Percentiles rank a stretch among this genome's conserved stretches.
phyloP scores from a whole-genome alignment of 2,888 invertebrate genomes.

The Mythimna pallens region DNA sequence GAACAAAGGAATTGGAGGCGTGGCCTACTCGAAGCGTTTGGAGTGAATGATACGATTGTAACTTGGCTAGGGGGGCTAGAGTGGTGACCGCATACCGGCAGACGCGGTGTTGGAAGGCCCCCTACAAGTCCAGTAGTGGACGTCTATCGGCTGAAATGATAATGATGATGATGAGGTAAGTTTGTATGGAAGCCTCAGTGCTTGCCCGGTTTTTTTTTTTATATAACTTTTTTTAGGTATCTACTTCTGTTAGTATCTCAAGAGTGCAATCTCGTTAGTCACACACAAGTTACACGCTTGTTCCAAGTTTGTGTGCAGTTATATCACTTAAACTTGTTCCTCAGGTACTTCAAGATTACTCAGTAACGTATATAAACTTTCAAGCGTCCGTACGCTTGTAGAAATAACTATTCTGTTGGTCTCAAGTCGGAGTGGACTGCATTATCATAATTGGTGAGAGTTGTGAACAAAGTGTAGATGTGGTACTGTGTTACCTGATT shows the following conservation, averaged over 20 bases:
- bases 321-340: slow-evolving; percentile 34
- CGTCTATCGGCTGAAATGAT: too few relatives aligned
- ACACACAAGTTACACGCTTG: slow-evolving; percentile 23
- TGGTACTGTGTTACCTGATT: neutral
- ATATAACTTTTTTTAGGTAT: neutral
- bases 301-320: slow-evolving; percentile 41
- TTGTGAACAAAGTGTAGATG: neutral
- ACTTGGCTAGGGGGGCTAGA: too few relatives aligned
- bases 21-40: too few relatives aligned
- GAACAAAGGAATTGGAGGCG: too few relatives aligned
- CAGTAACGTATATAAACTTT: slow-evolving; percentile 25
- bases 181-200: too few relatives aligned
- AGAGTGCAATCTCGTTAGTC: slow-evolving; percentile 15
- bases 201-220: too few relatives aligned
- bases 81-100: too few relatives aligned
- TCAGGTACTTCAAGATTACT: slow-evolving; percentile 14
- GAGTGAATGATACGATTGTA: too few relatives aligned
- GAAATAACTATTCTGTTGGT: slow-evolving; percentile 13
- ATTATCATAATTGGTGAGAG: slow-evolving; percentile 45
- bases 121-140: too few relatives aligned
- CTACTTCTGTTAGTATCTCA: slow-evolving; percentile 3
- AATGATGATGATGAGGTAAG: too few relatives aligned
- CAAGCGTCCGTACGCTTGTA: slow-evolving; percentile 4
- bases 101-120: too few relatives aligned
- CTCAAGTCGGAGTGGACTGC: slow-evolving; percentile 3